Percentiles rank a stretch among this genome's conserved stretches.
Evolutionary conservation across 2,797 vertebrate species (phyloP).

Genomic region (Phaenicophaeus curvirostris): DNA sequence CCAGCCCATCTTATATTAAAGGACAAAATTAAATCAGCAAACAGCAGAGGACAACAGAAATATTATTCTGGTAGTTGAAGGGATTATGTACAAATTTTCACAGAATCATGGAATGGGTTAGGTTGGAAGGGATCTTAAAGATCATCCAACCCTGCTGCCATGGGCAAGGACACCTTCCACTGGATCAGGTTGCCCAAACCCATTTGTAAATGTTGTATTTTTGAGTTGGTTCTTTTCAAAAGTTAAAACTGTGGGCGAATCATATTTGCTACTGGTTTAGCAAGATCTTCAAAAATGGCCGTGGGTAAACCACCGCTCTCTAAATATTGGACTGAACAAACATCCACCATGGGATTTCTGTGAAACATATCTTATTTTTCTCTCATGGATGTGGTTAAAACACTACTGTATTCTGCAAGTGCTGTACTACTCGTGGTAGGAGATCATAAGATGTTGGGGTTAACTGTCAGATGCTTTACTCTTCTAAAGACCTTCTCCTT

Average conservation of each 20-base stretch:
- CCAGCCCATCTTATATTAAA: background rate
- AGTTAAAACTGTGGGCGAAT: background rate
- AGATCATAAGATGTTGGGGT: conserved; percentile 76
- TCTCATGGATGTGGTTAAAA: conserved; percentile 9
- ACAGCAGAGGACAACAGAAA: background rate
- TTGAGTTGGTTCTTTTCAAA: background rate
- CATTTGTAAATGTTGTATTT: background rate
- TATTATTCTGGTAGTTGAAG: background rate
- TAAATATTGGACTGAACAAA: conserved; percentile 36
- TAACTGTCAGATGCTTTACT: conserved; percentile 76
- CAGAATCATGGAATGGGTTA: no score
- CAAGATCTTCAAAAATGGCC: background rate
- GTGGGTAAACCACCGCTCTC: background rate
- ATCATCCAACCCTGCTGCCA: no score
- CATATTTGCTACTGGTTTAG: background rate
- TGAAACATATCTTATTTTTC: conserved; percentile 43
- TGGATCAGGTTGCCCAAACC: background rate
- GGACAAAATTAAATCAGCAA: background rate
- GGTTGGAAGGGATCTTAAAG: no score
- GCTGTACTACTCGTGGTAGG: conserved; percentile 51
- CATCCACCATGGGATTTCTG: background rate
- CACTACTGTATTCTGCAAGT: conserved; percentile 21
- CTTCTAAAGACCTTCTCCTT: conserved; percentile 83
- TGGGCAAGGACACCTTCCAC: no score
- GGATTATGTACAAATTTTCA: background rate